Evolutionary conservation across 1,140 invertebrate species (phyloP), one percentile per base, ranked within the genome.

Genomic region (Akabosia matsudoensis): DNA sequence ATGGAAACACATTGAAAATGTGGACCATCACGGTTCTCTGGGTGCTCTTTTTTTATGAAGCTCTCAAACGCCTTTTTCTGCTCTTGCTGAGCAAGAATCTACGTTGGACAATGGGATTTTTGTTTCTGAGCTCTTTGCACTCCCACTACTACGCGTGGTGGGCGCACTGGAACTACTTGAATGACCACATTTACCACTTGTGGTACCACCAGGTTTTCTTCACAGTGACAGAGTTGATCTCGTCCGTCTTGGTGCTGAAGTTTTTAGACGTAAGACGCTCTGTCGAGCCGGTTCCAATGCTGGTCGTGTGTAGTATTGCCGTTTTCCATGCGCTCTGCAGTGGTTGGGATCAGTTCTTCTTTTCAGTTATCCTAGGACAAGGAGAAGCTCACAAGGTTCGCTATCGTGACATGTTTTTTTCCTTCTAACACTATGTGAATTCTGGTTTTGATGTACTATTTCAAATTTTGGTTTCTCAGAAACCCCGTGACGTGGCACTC

Each of bases 131-230:
- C 16, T 90, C 54, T 3, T n/a, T 93, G 73, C 93, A 92, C 83
- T 92, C 92, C 0, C 91, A 94, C 82, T 93, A 93, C 82, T 94
- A 93, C 82, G 89, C 91, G 0, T 93, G 91, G 91, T 94, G 92
- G 92, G 88, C 88, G 26, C 92, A 91, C 79, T 90, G 93, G 74
- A 93, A 92, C 84, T 94, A 93, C 82, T 92, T 91, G 87, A 94
- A 94, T 82, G 92, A 70, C 22, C 91, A 92, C 73, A 92, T 90
- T 82, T 93, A 92, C 84, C 89, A 86, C 7, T 90, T 91, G 81
- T 91, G 90, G 90, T 88, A 90, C 79, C 90, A 92, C 83, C 92
- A 94, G 82, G 83, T 92, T 77, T 91, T 92, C 83, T 92, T 92
- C 79, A 89, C 91, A 14, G 56, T 85, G 14, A 92, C 92, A 0